Evolutionary conservation across 2,113 vertebrate species (phyloP).

Genomic region (Galbula dea): DNA sequence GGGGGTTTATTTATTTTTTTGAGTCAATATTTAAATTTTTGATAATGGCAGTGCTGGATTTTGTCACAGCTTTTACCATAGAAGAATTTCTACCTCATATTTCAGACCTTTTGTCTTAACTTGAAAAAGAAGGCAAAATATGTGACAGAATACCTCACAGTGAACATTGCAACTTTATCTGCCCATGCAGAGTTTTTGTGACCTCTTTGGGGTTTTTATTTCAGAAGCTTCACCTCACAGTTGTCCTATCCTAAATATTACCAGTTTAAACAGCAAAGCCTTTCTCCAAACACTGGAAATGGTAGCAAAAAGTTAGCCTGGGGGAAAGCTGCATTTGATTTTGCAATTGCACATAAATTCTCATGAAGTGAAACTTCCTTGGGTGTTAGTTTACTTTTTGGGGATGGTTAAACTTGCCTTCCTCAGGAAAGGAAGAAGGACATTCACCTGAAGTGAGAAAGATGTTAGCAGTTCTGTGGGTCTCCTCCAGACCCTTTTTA

Average conservation of each 20-base stretch:
- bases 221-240: constrained; percentile 1
- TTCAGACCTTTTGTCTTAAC: background rate
- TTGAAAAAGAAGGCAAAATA: constrained; percentile 31
- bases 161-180: constrained; percentile 10
- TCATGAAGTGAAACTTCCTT: background rate
- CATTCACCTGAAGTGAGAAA: background rate
- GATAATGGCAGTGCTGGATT: background rate
- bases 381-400: background rate
- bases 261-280: background rate
- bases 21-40: background rate
- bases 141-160: constrained; percentile 1
- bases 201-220: background rate
- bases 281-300: background rate
- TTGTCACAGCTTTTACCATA: background rate
- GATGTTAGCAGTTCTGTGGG: background rate
- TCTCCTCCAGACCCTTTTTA: background rate
- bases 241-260: constrained; percentile 33
- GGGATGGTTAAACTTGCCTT: background rate
- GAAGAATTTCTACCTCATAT: background rate
- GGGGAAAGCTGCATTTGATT: background rate
- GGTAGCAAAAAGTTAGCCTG: background rate
- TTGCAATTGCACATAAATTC: background rate
- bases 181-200: constrained; percentile 1
- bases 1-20: background rate
- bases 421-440: background rate